phyloP scores from a whole-genome alignment of 2,888 invertebrate genomes.

The Aspidiotus rigidus region DNA sequence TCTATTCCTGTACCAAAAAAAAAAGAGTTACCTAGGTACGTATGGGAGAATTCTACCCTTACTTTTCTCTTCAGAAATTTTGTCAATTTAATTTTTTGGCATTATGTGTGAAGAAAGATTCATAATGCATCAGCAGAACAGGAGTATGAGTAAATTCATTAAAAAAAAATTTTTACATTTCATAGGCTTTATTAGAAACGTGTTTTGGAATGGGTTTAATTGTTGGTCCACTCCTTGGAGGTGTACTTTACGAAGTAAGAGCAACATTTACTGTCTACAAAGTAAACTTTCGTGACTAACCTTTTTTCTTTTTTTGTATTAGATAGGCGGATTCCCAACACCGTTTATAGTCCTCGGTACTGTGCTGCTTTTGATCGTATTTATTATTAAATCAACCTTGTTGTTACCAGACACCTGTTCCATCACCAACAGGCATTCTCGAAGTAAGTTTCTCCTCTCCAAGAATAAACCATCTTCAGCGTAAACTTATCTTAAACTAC shows the following conservation, averaged over 20 bases:
- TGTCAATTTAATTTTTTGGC: too few species aligned
- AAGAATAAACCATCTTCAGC: too few species aligned
- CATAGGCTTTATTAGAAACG: conserved; percentile 69
- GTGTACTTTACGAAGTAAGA: conserved; percentile 61
- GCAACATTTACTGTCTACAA: not conserved
- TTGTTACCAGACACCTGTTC: conserved; percentile 53
- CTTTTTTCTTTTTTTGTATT: conserved; percentile 32
- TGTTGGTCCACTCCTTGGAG: conserved; percentile 83
- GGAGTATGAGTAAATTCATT: not conserved
- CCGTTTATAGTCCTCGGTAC: conserved; percentile 74
- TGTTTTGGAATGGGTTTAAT: conserved; percentile 81
- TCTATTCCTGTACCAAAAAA: too few species aligned
- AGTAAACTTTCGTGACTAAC: not conserved
- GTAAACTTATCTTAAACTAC: conserved; percentile 37
- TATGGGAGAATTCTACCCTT: too few species aligned
- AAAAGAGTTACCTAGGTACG: too few species aligned
- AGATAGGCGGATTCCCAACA: conserved; percentile 64
- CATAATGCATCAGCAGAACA: too few species aligned
- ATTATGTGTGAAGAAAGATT: too few species aligned
- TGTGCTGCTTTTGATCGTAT: conserved; percentile 61
- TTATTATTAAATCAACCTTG: conserved; percentile 62
- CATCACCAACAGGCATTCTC: conserved; percentile 43
- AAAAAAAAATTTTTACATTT: conserved; percentile 26
- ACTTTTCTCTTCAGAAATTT: too few species aligned
- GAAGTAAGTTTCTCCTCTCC: too few species aligned